A percentile compares a stretch with the other conserved stretches of the same genome.
Evolutionary conservation across 2,888 invertebrate species (phyloP).

Genomic region (Serrognathus titanus): DNA sequence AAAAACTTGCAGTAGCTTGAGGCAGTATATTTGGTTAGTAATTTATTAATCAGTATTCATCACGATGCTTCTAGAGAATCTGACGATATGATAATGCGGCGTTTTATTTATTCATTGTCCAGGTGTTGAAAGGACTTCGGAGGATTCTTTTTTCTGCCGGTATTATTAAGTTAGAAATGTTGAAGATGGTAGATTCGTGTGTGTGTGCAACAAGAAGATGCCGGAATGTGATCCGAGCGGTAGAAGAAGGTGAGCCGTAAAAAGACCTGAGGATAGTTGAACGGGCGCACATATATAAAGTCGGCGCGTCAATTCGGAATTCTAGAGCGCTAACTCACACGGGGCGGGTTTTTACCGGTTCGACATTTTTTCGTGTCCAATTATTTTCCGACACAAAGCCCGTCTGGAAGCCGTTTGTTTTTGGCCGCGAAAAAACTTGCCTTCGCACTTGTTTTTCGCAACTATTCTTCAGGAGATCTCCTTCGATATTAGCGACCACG

Average conservation of each 20-base stretch:
- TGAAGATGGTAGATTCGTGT: conserved; percentile 1
- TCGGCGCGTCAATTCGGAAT: conserved; percentile 43
- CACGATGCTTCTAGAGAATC: neutral
- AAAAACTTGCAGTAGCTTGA: too few relatives aligned
- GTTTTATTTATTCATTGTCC: neutral
- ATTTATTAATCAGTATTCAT: neutral
- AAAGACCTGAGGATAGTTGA: conserved; percentile 15
- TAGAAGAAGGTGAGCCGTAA: conserved; percentile 22
- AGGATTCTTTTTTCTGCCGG: neutral
- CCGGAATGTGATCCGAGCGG: conserved; percentile 30
- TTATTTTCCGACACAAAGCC: conserved; percentile 45
- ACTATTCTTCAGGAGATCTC: too few relatives aligned
- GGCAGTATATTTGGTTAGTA: too few relatives aligned
- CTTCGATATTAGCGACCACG: neutral
- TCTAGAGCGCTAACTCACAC: conserved; percentile 43
- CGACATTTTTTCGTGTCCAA: conserved; percentile 43
- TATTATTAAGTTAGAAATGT: conserved; percentile 1
- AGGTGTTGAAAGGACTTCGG: neutral
- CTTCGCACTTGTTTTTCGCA: conserved; percentile 38
- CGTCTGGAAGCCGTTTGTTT: conserved; percentile 40
- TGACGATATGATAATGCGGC: conserved; percentile 1
- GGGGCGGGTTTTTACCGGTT: conserved; percentile 41
- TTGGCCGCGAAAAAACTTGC: conserved; percentile 38
- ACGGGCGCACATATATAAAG: conserved; percentile 29
- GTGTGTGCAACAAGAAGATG: conserved; percentile 17